A percentile compares a stretch with the other conserved stretches of the same genome.
These are phyloP conservation scores for Columba livia DNA, from an alignment of 2,113 vertebrate genomes.

Conservation along the genomic window DNA sequence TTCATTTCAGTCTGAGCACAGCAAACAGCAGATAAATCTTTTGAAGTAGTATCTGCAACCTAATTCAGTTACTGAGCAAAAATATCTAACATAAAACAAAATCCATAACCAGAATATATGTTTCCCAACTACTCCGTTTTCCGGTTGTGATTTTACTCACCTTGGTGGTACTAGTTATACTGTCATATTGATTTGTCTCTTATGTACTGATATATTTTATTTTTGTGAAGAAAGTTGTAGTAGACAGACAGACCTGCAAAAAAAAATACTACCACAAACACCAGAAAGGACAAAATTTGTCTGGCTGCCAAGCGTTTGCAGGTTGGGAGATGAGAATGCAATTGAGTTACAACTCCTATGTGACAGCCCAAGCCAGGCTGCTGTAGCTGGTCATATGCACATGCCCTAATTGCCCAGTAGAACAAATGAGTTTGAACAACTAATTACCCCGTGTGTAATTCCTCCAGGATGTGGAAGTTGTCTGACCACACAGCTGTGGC, in stretches of 20 bases:
- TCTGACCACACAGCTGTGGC: background rate
- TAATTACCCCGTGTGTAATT: background rate
- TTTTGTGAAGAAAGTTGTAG: background rate
- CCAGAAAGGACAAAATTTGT: background rate
- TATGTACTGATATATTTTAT: background rate
- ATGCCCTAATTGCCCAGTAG: background rate
- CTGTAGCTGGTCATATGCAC: background rate
- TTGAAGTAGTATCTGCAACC: background rate
- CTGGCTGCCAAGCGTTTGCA: rapidly evolving
- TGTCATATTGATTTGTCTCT: background rate
- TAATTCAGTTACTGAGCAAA: background rate
- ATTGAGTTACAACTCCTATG: background rate
- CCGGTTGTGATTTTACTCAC: background rate
- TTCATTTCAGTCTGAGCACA: background rate
- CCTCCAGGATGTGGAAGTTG: background rate
- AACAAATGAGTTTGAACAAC: background rate
- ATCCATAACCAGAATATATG: background rate
- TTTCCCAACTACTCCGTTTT: background rate
- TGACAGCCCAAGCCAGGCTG: background rate
- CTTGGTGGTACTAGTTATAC: background rate
- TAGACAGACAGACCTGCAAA: background rate
- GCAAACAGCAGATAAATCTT: background rate
- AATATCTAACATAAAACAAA: background rate
- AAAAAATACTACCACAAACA: background rate
- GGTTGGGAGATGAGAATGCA: background rate